These are phyloP conservation scores for Ashinkailepas kermadecensis DNA, from an alignment of 2,888 invertebrate species.

Conservation along the genomic window DNA sequence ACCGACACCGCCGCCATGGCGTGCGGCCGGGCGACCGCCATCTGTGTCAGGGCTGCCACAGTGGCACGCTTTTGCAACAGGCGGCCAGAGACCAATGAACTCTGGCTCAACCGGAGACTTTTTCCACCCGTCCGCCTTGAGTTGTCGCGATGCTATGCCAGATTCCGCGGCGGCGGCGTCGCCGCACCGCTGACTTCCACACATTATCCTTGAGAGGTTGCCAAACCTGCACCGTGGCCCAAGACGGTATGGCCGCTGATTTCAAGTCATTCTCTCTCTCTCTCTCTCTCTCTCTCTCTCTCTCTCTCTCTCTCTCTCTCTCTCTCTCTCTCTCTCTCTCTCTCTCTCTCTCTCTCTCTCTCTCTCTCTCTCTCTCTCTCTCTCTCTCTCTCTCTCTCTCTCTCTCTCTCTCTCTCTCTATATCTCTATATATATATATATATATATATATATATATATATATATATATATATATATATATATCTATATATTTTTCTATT, in stretches of 20 bases:
- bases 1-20: background rate
- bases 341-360: too few species aligned
- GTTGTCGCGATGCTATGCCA: background rate
- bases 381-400: too few species aligned
- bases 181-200: background rate
- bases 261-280: too few species aligned
- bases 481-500: too few species aligned
- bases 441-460: too few species aligned
- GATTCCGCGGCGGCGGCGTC: background rate
- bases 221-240: background rate
- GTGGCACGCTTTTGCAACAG: background rate
- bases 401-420: too few species aligned
- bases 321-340: too few species aligned
- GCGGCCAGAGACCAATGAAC: background rate
- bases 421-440: too few species aligned
- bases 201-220: background rate
- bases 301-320: too few species aligned
- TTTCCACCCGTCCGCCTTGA: background rate
- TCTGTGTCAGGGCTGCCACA: conserved; percentile 3
- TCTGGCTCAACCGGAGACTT: background rate
- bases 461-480: too few species aligned
- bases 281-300: too few species aligned
- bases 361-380: too few species aligned
- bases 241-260: background rate
- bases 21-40: background rate